These are phyloP conservation scores for Cheilinus undulatus DNA, from an alignment of 2,113 vertebrate genomes.

Conservation along the genomic window DNA sequence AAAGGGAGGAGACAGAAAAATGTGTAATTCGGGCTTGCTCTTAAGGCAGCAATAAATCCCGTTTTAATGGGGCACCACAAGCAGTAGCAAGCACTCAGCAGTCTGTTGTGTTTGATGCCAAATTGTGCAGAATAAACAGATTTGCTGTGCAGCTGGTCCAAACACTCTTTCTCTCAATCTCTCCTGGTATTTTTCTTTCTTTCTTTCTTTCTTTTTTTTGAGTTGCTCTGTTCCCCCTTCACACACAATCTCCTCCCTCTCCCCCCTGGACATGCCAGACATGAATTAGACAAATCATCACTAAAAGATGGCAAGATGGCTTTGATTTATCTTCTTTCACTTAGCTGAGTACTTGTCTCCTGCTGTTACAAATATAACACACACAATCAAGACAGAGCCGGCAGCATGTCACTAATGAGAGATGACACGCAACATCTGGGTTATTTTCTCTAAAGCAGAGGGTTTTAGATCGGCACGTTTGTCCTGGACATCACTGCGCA, in stretches of 20 bases:
- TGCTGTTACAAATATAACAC: conserved; percentile 65
- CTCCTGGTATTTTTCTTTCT: too few species aligned
- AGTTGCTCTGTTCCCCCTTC: conserved; percentile 32
- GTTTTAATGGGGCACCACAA: conserved; percentile 80
- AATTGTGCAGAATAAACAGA: conserved; percentile 85
- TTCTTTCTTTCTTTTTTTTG: conserved; percentile 32
- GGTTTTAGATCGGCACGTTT: conserved; percentile 40
- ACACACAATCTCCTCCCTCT: conserved; percentile 12
- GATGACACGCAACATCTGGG: conserved; percentile 60
- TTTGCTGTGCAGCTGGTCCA: conserved; percentile 79
- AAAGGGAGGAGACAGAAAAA: conserved; percentile 37
- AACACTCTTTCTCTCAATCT: conserved; percentile 49
- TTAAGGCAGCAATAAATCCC: conserved; percentile 79
- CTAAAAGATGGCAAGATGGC: conserved; percentile 59
- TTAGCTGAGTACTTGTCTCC: conserved; percentile 66
- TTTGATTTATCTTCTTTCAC: conserved; percentile 73
- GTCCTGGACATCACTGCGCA: not conserved
- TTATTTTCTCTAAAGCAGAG: conserved; percentile 43
- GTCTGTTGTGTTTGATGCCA: conserved; percentile 83
- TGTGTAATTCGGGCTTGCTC: conserved; percentile 69
- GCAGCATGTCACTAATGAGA: conserved; percentile 58
- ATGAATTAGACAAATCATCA: conserved; percentile 71
- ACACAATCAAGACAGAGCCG: conserved; percentile 32
- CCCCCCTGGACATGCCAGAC: conserved; percentile 33
- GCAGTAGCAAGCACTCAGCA: conserved; percentile 79